These are phyloP conservation scores for Drosophila mauritiana DNA, from an alignment of 1,140 invertebrate species.

Conservation along the genomic window DNA sequence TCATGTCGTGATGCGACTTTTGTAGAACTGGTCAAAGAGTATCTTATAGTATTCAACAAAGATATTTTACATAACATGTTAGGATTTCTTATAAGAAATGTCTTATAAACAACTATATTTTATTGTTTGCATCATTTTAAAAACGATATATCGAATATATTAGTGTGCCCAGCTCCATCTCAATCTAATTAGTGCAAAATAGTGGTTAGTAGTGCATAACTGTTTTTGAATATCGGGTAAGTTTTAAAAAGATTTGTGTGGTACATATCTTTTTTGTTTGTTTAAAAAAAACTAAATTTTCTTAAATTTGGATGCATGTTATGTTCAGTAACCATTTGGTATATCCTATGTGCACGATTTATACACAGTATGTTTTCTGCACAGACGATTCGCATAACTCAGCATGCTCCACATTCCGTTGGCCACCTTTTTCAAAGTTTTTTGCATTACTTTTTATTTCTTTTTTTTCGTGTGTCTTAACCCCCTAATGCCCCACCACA, in stretches of 20 bases:
- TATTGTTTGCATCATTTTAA: background rate
- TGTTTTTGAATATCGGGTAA: background rate
- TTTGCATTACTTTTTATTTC: background rate
- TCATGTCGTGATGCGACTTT: background rate
- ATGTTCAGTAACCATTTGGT: background rate
- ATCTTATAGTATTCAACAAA: too few species aligned
- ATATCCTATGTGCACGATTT: background rate
- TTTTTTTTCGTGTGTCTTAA: constrained; percentile 13
- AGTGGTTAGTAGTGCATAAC: background rate
- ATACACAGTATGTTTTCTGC: background rate
- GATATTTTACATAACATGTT: too few species aligned
- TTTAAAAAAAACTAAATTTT: background rate
- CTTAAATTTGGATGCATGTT: background rate
- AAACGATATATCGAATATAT: background rate
- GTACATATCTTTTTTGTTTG: too few species aligned
- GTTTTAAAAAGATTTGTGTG: background rate
- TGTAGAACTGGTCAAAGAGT: too few species aligned
- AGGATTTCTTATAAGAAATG: too few species aligned
- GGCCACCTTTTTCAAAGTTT: constrained; percentile 27
- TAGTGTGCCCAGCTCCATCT: background rate
- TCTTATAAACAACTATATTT: too few species aligned
- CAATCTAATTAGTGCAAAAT: background rate
- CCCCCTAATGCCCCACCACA: constrained; percentile 28
- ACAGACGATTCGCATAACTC: constrained; percentile 31
- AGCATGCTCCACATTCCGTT: constrained; percentile 62